Base-by-base conservation (phyloP, 2,113 vertebrate species). In the Myrmecobius fasciatus region DNA sequence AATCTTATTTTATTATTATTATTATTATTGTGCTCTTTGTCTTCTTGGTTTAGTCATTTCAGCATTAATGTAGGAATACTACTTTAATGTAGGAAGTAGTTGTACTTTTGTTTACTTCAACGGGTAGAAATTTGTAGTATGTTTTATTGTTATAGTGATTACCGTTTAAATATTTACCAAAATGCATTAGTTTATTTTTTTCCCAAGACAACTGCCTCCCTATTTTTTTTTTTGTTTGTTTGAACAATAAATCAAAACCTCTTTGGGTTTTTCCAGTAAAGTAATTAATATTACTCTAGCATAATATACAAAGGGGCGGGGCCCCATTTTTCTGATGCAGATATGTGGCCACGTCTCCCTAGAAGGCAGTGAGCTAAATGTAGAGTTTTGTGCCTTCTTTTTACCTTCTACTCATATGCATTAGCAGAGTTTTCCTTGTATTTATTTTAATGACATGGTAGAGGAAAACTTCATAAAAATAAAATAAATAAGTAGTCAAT, bases 111-210 rank as follows among this genome's bases (percentile, higher is more conserved):
- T 83, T 89, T 92, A 14, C 54, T 92, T 96, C 54, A 75, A 95
- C 92, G 90, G 26, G 88, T 94, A 75, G 92, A 11, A 75, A 8
- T 90, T 89, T 54, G 10, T 92, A 67, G n/a, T 25, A 31, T 89
- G 14, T 92, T 46, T 56, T 67, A 36, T n/a, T 83, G 43, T 83
- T 83, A 83, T 36, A 17, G n/a, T 95, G 17, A 54, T 92, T 43
- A 31, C 53, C 93, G 92, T 91, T 94, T 95, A 91, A 31, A 51
- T 54, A 36, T 94, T 94, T 97, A 96, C 89, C 93, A 67, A 67
- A 94, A 28, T 53, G 36, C 22, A 83, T 91, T 96, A 52, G 14
- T 95, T 31, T 60, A 92, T 89, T 94, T 1, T 1, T 67, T 75
- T 75, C 14, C 22, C 5, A 75, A 17, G 17, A 75, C 17, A 75